Evolutionary conservation across 2,113 vertebrate species (phyloP).

Genomic region (Eclectus roratus): DNA sequence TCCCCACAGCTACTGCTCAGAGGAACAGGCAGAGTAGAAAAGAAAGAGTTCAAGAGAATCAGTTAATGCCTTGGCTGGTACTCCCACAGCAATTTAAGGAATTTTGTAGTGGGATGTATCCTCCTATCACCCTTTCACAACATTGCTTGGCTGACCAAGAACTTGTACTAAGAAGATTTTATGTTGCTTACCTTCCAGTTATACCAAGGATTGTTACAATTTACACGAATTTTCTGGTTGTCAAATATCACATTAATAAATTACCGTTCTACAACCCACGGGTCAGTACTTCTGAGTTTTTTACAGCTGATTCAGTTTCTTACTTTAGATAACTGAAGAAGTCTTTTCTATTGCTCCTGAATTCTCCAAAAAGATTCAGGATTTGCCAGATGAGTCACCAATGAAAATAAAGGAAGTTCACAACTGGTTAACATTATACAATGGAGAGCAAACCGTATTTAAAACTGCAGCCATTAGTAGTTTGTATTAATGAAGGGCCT

Average conservation of each 20-base stretch:
- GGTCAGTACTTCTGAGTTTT: background rate
- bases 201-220: background rate
- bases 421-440: background rate
- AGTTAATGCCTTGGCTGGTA: background rate
- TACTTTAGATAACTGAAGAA: background rate
- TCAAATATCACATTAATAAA: slow-evolving; percentile 26
- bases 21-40: background rate
- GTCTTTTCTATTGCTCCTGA: background rate
- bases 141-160: background rate
- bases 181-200: background rate
- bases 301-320: background rate
- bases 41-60: background rate
- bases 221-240: background rate
- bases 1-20: background rate
- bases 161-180: background rate
- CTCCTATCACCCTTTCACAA: background rate
- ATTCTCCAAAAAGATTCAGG: background rate
- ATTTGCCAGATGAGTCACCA: background rate
- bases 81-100: slow-evolving; percentile 21
- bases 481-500: background rate
- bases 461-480: background rate
- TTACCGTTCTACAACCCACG: background rate
- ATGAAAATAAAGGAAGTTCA: background rate
- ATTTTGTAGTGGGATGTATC: slow-evolving; percentile 44
- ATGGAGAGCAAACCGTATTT: background rate